Evolutionary conservation across 2,797 vertebrate species (phyloP), one percentile per base, ranked within the genome.

Genomic region (Gadopsis marmoratus): DNA sequence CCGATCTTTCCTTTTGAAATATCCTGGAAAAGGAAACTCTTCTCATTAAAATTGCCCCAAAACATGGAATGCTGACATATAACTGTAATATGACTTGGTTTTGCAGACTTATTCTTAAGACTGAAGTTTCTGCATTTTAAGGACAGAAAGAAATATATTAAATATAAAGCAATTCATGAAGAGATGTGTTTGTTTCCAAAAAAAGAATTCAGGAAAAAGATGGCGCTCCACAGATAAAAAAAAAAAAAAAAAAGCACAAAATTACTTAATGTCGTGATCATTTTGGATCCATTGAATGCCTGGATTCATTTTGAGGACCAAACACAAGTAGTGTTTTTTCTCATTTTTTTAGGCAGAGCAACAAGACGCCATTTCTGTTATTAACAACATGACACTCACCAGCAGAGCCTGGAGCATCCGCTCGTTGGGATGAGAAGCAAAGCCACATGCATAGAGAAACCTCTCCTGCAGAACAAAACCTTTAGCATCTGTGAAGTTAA

Each of bases 371-470:
- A 41, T 4, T 35, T 67, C 7, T 35, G 33, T 51, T 8, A 13
- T 14, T 39, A 11, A 43, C 16, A 39, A 71, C 11, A 4, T 11
- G 65, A 10, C 6, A 94, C 97, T 96, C 87, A 99, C 98, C 92
- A 97, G 90, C 87, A 99, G 91, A 55, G 96, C 94, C 89, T 95
- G 92, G 2, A 99, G 95, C 90, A 99, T 96, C 7, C 70, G 93
- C 90, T 99, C 97, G 17, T 93, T 95, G 0, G 98, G 98, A 74
- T 98, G 97, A 53, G 98, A 97, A 50, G 98, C 95, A 77, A 99
- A 98, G 69, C 97, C 98, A 76, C 97, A 98, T 41, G 98, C 98
- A 16, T 99, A 99, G 31, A 99, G 96, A 83, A 99, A 99, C 53
- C 98, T 93, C 81, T 99, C 98, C 90, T 99, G 98, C 62, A 99